Evolutionary conservation across 2,797 vertebrate species (phyloP), one percentile per base, ranked within the genome.

Genomic region (Pterois miles): DNA sequence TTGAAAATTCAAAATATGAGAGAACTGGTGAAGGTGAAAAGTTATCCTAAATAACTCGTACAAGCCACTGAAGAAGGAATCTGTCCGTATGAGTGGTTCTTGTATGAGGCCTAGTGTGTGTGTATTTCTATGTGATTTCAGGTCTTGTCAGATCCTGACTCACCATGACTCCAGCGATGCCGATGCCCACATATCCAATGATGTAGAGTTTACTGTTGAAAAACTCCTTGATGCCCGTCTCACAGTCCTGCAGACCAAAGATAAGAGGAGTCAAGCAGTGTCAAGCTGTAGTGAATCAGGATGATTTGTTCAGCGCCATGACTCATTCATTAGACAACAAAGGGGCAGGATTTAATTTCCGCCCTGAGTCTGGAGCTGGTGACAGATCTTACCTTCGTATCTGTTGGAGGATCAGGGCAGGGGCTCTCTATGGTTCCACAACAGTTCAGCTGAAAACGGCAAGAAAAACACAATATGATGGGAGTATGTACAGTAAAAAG

Each of bases 151-250:
- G 27, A 43, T 48, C 13, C 31, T 10, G 8, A 93, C 96, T 98
- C 89, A 99, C 98, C 96, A 98, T 98, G 81, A 97, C 92, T 83
- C 97, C 97, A 56, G 98, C 97, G 60, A 99, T 97, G 91, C 96
- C 96, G 62, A 99, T 96, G 75, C 97, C 98, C 72, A 97, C 96
- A 56, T 97, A 98, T 79, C 98, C 98, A 9, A 99, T 93, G 88
- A 99, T 96, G 86, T 95, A 96, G 78, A 99, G 97, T 66, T 96
- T 96, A 82, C 80, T 94, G 80, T 96, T 95, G 88, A 98, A 96
- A 82, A 97, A 91, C 20, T 95, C 94, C 78, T 95, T 87, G 78
- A 99, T 98, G 93, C 96, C 96, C 27, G 75, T 71, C 57, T 97
- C 92, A 90, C 98, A 99, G 87, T 96, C 94, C 98, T 99, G 86